Evolutionary conservation across 1,140 invertebrate genomes (phyloP).

Genomic region (Anoplophora glabripennis): DNA sequence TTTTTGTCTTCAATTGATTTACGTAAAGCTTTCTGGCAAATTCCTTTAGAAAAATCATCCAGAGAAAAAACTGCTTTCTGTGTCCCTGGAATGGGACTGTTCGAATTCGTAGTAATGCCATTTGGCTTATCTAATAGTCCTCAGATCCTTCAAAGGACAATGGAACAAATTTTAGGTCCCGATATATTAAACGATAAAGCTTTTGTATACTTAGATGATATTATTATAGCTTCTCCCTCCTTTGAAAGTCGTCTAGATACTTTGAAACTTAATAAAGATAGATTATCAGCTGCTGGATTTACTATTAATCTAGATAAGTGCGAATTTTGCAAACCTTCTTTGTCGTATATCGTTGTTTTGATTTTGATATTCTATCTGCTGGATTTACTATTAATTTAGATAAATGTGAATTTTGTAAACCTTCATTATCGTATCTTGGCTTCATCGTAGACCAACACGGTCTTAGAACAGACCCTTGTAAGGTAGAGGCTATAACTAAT

Average conservation of each 20-base stretch:
- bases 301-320: slow-evolving; percentile 9
- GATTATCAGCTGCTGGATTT: too few species aligned
- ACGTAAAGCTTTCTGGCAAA: slow-evolving; percentile 41
- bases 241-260: too few species aligned
- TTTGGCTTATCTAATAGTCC: slow-evolving; percentile 44
- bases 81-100: slow-evolving; percentile 42
- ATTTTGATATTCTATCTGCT: too few species aligned
- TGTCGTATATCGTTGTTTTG: slow-evolving; percentile 20
- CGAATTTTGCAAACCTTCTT: background rate
- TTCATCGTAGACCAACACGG: slow-evolving; percentile 5
- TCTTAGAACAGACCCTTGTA: slow-evolving; percentile 10
- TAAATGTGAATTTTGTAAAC: slow-evolving; percentile 11
- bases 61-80: slow-evolving; percentile 45
- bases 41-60: slow-evolving; percentile 26
- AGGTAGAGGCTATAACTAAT: slow-evolving; percentile 39
- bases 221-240: too few species aligned
- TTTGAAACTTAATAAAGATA: too few species aligned
- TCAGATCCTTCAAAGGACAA: slow-evolving; percentile 46
- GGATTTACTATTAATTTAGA: background rate
- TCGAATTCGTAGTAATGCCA: slow-evolving; percentile 43
- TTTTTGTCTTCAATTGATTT: slow-evolving; percentile 42
- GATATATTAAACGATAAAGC: too few species aligned
- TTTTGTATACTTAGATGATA: too few species aligned
- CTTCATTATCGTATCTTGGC: slow-evolving; percentile 14
- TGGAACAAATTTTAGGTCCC: too few species aligned